Evolutionary conservation across 1,140 invertebrate species (phyloP), one percentile per base, ranked within the genome.

Genomic region (Conus ventricosus): DNA sequence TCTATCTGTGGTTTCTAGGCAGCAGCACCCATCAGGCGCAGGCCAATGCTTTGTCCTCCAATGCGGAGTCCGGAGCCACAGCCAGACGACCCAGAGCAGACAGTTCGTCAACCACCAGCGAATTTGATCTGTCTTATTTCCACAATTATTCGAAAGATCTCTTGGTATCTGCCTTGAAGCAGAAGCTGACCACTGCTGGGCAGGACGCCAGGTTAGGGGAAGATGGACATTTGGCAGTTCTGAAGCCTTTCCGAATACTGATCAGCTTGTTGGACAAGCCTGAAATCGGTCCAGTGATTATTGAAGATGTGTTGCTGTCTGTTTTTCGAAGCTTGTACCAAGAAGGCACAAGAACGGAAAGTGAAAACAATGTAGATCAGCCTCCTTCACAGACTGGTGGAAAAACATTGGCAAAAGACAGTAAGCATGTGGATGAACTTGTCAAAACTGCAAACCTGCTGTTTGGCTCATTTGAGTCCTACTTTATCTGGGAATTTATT

Each of bases 231-330:
- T 57, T 87, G 53, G 85, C 89, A 5, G 88, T 94, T 0, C 95
- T 98, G 53, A 97, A 97, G 93, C 97, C 98, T 8, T 99, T 98
- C 94, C 96, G 97, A 90, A 96, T 99, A 84, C 95, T 99, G 88
- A 97, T 98, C 11, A 98, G 98, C 67, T 95, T 99, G 57, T 95
- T 99, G 51, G 98, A 99, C 94, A 98, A 98, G 94, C 97, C 97
- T 71, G 98, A 99, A 95, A 97, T 99, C 87, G 97, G 98, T 17
- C 97, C 97, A 81, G 96, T 97, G 15, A 98, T 99, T 90, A 94
- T 99, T 84, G 98, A 98, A 93, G 97, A 97, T 94, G 97, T 98
- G 88, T 96, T 99, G 11, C 96, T 97, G 89, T 97, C 98, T 94
- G 97, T 99, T 84, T 97, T 99, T 94, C 96, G 97, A 96, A 97